A percentile compares a stretch with the other conserved stretches of the same genome.
Conservation (phyloP, 1,140 invertebrate genomes). For the Drosophila ironensis region DNA sequence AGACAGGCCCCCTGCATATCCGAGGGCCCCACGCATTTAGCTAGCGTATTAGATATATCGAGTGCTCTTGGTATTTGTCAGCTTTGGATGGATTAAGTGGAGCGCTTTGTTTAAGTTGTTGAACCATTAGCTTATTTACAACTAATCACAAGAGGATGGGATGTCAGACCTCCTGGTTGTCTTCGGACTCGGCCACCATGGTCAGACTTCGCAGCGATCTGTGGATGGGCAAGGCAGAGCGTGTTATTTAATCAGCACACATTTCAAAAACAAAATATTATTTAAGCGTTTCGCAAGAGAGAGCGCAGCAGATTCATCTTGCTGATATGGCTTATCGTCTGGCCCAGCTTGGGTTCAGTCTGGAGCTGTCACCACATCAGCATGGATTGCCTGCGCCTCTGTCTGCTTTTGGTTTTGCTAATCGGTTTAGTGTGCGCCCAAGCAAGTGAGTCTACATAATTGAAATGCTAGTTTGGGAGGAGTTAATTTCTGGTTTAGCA, state of each 20-base stretch:
- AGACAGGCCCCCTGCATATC: conserved; percentile 8
- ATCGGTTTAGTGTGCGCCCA: conserved; percentile 30
- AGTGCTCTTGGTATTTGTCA: conserved; percentile 15
- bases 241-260: conserved; percentile 16
- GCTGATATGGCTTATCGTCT: conserved; percentile 41
- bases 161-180: conserved; percentile 68
- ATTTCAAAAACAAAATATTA: conserved; percentile 3
- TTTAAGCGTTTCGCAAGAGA: conserved; percentile 13
- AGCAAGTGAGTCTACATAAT: conserved; percentile 42
- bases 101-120: conserved; percentile 9
- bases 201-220: conserved; percentile 80
- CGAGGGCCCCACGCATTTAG: conserved; percentile 33
- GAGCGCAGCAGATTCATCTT: conserved; percentile 2
- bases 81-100: conserved; percentile 23
- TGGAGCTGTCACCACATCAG: conserved; percentile 8
- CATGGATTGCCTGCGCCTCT: conserved; percentile 38
- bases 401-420: conserved; percentile 27
- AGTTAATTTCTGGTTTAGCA: conserved; percentile 29
- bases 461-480: conserved; percentile 1
- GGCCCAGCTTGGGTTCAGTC: conserved; percentile 22
- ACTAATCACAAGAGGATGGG: conserved; percentile 71
- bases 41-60: conserved; percentile 38
- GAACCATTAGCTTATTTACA: conserved; percentile 73
- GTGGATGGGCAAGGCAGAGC: conserved; percentile 3
- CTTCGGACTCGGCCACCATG: conserved; percentile 74